Percentiles rank a stretch among this genome's conserved stretches.
phyloP scores from a whole-genome alignment of 2,888 invertebrate genomes.

The Leptinotarsa peninsularis region DNA sequence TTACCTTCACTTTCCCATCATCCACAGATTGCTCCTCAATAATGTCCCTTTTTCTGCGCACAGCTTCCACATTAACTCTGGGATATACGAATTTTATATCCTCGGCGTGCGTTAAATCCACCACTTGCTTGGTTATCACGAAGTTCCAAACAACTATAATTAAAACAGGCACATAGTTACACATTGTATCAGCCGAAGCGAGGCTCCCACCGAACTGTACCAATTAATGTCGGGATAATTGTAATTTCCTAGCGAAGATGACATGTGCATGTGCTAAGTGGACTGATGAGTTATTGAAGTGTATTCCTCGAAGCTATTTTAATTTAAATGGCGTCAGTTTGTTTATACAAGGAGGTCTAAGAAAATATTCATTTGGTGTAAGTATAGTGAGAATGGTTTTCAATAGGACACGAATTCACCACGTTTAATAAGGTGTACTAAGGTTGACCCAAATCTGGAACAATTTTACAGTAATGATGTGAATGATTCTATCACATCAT shows the following conservation, averaged over 20 bases:
- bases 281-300: conserved; percentile 18
- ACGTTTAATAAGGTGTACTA: too few relatives aligned
- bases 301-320: not conserved
- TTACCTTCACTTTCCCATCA: not conserved
- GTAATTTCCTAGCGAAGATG: conserved; percentile 18
- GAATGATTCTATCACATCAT: too few relatives aligned
- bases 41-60: conserved; percentile 34
- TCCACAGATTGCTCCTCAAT: not conserved
- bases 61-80: conserved; percentile 45
- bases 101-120: conserved; percentile 41
- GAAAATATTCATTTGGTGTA: too few relatives aligned
- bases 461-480: too few relatives aligned
- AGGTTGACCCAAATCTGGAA: too few relatives aligned
- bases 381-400: too few relatives aligned
- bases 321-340: conserved; percentile 7
- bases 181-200: conserved; percentile 27
- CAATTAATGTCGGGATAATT: conserved; percentile 18
- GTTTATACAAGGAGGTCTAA: not conserved
- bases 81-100: conserved; percentile 53
- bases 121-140: conserved; percentile 8
- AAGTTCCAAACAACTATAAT: conserved; percentile 19
- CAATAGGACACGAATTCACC: too few relatives aligned
- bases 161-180: conserved; percentile 28
- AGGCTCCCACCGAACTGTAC: not conserved
- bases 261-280: conserved; percentile 18